Percentiles rank a stretch among this genome's conserved stretches.
Conservation (phyloP, 2,888 invertebrate species). For the Falcaria lacertinaria region DNA sequence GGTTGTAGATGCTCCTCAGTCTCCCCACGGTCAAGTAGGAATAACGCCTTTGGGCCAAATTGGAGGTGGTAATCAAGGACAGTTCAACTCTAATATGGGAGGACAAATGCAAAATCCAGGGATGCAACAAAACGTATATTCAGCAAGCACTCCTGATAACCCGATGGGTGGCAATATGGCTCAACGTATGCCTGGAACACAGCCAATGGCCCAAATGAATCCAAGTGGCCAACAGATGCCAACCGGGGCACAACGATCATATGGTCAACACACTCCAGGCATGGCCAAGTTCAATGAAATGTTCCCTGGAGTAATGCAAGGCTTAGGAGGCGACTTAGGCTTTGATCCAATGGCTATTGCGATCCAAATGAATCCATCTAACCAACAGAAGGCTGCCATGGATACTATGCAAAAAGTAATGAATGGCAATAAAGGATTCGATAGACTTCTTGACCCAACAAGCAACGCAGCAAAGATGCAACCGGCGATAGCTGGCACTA, state of each 20-base stretch:
- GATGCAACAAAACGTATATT: constrained; percentile 23
- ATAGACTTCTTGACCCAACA: constrained; percentile 10
- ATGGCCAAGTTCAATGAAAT: constrained; percentile 63
- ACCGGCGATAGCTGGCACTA: constrained; percentile 23
- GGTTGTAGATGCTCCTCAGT: constrained; percentile 32
- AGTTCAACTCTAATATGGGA: constrained; percentile 15
- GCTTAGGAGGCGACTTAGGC: constrained; percentile 45
- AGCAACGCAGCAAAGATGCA: background rate
- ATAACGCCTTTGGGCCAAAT: constrained; percentile 17
- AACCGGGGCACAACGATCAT: constrained; percentile 15
- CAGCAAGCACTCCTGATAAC: constrained; percentile 17
- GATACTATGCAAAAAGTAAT: constrained; percentile 52
- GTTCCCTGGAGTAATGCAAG: constrained; percentile 63
- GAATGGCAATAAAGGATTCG: constrained; percentile 25
- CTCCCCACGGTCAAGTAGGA: constrained; percentile 30
- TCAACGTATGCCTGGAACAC: constrained; percentile 3
- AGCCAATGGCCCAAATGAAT: constrained; percentile 19
- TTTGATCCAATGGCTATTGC: constrained; percentile 73
- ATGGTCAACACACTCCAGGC: constrained; percentile 50
- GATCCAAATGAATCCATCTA: constrained; percentile 71
- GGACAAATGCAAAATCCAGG: constrained; percentile 21
- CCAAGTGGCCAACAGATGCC: constrained; percentile 23
- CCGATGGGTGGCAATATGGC: constrained; percentile 17
- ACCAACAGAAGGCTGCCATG: constrained; percentile 52
- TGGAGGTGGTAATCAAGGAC: constrained; percentile 12